A percentile compares a stretch with the other conserved stretches of the same genome.
Conservation (phyloP, 2,888 invertebrate genomes). For the Brenthis daphne region DNA sequence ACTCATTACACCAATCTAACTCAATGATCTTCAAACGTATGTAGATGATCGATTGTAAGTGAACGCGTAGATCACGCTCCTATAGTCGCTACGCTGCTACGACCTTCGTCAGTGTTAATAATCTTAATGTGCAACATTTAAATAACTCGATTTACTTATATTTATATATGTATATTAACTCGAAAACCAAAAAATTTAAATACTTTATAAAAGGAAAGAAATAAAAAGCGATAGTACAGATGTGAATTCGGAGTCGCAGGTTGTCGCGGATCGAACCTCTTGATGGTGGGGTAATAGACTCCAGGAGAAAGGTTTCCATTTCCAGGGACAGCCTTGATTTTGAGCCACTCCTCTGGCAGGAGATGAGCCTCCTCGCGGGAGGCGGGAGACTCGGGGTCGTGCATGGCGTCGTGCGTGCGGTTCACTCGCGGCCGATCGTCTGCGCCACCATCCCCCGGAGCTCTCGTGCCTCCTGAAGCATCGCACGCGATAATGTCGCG, state of each 20-base stretch:
- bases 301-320: slow-evolving; percentile 79
- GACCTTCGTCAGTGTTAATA: slow-evolving; percentile 75
- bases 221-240: slow-evolving; percentile 75
- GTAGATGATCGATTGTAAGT: slow-evolving; percentile 51
- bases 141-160: slow-evolving; percentile 47
- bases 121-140: slow-evolving; percentile 59
- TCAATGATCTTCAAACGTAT: slow-evolving; percentile 51
- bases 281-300: slow-evolving; percentile 76
- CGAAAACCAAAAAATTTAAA: slow-evolving; percentile 44
- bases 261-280: slow-evolving; percentile 70
- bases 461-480: slow-evolving; percentile 74
- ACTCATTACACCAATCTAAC: slow-evolving; percentile 51
- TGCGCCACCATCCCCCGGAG: slow-evolving; percentile 66
- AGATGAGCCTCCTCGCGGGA: slow-evolving; percentile 76
- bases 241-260: slow-evolving; percentile 67
- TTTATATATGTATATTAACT: slow-evolving; percentile 50
- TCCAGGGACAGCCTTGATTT: slow-evolving; percentile 67
- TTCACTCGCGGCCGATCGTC: slow-evolving; percentile 58
- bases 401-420: slow-evolving; percentile 67
- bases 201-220: slow-evolving; percentile 46
- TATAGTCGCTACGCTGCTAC: slow-evolving; percentile 49
- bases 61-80: slow-evolving; percentile 69
- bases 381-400: slow-evolving; percentile 77
- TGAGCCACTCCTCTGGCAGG: slow-evolving; percentile 77
- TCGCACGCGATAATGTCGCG: slow-evolving; percentile 78